Percentiles rank a stretch among this genome's conserved stretches.
Conservation (phyloP, 1,140 invertebrate genomes). For the Caenorhabditis elegans region WBcel235 BX284606.5:11639001-11639500, state of each 20-base stretch:
- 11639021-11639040: not conserved
- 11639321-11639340: not conserved
- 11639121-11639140: not conserved
- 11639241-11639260: not conserved
- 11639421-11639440: not conserved
- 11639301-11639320: constrained; percentile 10
- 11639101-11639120: not conserved
- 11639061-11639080: not conserved
- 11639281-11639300: not conserved
- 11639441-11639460: not conserved
- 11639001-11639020: too few relatives aligned
- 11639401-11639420: not conserved
- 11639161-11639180: constrained; percentile 26
- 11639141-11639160: constrained; percentile 24
- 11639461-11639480: too few relatives aligned
- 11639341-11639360: not conserved
- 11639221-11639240: constrained; percentile 5
- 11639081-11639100: not conserved
- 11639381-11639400: not conserved
- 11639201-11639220: not conserved
- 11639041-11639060: not conserved
- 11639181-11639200: not conserved
- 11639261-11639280: not conserved
- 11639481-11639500: too few relatives aligned
- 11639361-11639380: too few relatives aligned